Percentiles rank a stretch among this genome's conserved stretches.
phyloP scores from a whole-genome alignment of 2,113 vertebrate species.

The Pardalotus punctatus region DNA sequence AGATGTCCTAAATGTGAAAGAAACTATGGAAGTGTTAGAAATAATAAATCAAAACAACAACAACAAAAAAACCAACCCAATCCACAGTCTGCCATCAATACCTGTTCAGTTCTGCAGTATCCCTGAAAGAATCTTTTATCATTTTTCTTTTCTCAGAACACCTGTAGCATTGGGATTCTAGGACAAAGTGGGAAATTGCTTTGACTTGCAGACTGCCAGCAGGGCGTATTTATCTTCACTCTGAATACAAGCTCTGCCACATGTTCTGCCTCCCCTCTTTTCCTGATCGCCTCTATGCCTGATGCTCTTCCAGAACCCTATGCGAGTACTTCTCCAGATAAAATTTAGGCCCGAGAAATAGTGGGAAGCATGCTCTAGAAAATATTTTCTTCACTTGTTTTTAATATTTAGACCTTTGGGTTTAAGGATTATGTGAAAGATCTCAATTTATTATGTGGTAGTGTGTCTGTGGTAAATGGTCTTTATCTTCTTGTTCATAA shows the following conservation, averaged over 20 bases:
- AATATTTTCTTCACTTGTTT: not conserved
- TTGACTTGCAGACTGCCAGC: not conserved
- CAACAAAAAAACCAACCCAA: not conserved
- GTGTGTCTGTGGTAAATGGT: not conserved
- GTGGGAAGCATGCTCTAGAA: not conserved
- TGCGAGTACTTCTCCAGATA: not conserved
- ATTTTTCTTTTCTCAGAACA: not conserved
- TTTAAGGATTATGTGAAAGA: not conserved
- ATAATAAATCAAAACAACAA: not conserved
- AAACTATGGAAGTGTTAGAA: not conserved
- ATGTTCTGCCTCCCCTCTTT: not conserved
- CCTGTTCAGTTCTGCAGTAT: not conserved
- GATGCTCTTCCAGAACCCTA: not conserved
- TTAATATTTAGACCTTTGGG: not conserved
- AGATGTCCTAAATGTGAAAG: not conserved
- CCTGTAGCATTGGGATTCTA: not conserved
- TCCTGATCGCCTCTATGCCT: not conserved
- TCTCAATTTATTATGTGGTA: not conserved
- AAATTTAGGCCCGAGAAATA: not conserved
- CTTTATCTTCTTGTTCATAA: not conserved
- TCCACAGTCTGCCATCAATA: accelerated
- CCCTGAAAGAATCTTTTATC: not conserved
- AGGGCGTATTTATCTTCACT: not conserved
- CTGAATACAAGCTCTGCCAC: not conserved
- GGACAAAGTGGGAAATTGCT: not conserved